Percentiles rank a stretch among this genome's conserved stretches.
These are phyloP conservation scores for Zele albiditarsus DNA, from an alignment of 2,888 invertebrate genomes.

Conservation along the genomic window DNA sequence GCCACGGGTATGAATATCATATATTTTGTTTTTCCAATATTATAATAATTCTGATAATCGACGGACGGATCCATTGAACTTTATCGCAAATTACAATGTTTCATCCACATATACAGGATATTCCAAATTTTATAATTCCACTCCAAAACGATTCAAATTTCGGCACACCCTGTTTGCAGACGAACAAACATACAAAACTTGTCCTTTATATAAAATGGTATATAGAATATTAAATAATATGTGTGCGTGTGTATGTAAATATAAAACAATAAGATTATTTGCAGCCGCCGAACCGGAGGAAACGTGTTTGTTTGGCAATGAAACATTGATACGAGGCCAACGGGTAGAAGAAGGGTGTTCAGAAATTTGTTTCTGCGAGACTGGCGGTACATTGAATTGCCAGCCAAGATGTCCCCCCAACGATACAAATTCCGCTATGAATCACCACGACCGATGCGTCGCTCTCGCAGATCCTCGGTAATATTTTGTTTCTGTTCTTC, in stretches of 20 bases:
- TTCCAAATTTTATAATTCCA: too few relatives aligned
- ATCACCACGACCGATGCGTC: conserved; percentile 83
- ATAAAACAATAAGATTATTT: conserved; percentile 52
- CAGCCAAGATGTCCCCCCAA: conserved; percentile 77
- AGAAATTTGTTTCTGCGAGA: conserved; percentile 84
- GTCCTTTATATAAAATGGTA: too few relatives aligned
- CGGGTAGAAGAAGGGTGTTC: conserved; percentile 87
- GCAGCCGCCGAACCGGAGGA: conserved; percentile 72
- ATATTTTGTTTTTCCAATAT: too few relatives aligned
- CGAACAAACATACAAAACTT: too few relatives aligned
- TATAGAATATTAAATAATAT: too few relatives aligned
- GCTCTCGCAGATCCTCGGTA: conserved; percentile 83
- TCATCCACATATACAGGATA: too few relatives aligned
- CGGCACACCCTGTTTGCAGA: too few relatives aligned
- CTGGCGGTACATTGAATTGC: conserved; percentile 83
- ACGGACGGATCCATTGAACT: too few relatives aligned
- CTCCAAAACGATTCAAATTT: too few relatives aligned
- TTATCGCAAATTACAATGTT: too few relatives aligned
- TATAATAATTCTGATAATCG: too few relatives aligned
- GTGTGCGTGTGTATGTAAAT: conserved; percentile 54
- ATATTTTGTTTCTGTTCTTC: conserved; percentile 16
- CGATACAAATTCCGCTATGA: conserved; percentile 62
- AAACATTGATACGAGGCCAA: conserved; percentile 82
- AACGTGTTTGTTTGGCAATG: conserved; percentile 80
- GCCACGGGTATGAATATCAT: too few relatives aligned